Evolutionary conservation across 2,888 invertebrate genomes (phyloP).

Genomic region (Aphidius colemani): DNA sequence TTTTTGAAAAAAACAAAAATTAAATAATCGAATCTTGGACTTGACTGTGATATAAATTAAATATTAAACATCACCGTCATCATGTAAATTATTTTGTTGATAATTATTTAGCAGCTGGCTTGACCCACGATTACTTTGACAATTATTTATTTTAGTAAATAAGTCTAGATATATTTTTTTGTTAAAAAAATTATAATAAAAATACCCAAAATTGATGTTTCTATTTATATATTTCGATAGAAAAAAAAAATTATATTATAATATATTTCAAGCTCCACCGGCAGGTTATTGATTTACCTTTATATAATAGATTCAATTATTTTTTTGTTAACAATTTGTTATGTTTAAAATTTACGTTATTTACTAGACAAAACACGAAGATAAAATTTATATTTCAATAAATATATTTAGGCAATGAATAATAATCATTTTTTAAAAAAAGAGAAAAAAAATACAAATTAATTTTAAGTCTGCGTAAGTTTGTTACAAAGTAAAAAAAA

Average conservation of each 20-base stretch:
- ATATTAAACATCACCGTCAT: conserved; percentile 16
- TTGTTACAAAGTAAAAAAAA: conserved; percentile 16
- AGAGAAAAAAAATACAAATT: background rate
- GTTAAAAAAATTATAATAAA: conserved; percentile 34
- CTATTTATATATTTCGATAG: conserved; percentile 14
- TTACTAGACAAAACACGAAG: conserved; percentile 8
- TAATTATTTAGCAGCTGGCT: conserved; percentile 7
- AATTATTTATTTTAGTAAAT: conserved; percentile 23
- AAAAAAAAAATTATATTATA: conserved; percentile 15
- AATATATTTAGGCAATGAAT: conserved; percentile 28
- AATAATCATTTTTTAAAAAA: conserved; percentile 25
- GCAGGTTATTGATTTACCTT: conserved; percentile 24
- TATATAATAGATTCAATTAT: conserved; percentile 24
- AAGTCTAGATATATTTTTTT: conserved; percentile 34
- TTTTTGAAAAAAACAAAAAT: conserved; percentile 39
- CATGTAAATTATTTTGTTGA: conserved; percentile 7
- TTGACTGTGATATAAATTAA: conserved; percentile 34
- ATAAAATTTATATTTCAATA: conserved; percentile 20
- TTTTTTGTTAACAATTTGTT: conserved; percentile 29
- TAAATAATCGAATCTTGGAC: conserved; percentile 30
- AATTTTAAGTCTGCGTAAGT: conserved; percentile 20
- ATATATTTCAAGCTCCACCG: conserved; percentile 39
- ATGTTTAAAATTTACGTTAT: conserved; percentile 18
- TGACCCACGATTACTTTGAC: conserved; percentile 7
- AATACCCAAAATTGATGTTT: background rate